Percentiles rank a stretch among this genome's conserved stretches.
Evolutionary conservation across 1,140 invertebrate species (phyloP).

Genomic region (Melipona quadrifasciata): DNA sequence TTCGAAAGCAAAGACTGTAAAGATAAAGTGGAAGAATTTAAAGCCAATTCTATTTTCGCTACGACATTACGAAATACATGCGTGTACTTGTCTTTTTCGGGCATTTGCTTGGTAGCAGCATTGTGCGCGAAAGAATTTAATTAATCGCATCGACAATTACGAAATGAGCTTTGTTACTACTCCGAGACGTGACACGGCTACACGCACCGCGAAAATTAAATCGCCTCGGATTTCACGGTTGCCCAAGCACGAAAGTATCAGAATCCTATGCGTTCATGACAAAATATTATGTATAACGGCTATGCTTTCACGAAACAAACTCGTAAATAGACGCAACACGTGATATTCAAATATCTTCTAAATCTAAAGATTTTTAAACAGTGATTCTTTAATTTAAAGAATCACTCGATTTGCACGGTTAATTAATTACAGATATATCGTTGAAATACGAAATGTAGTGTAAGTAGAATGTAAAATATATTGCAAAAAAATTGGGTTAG

Average conservation of each 20-base stretch:
- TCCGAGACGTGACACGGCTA: conserved; percentile 7
- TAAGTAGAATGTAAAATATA: too few relatives aligned
- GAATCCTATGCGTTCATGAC: background rate
- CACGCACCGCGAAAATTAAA: conserved; percentile 31
- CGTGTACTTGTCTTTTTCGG: background rate
- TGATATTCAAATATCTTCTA: background rate
- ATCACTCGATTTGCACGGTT: background rate
- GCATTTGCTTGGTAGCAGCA: background rate
- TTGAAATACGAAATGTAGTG: too few relatives aligned
- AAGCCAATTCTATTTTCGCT: background rate
- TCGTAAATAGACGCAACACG: background rate
- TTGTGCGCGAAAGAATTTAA: background rate
- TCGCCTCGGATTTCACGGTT: conserved; percentile 35
- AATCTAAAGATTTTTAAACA: background rate
- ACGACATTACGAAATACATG: background rate
- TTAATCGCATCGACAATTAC: conserved; percentile 34
- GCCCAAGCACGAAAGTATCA: background rate
- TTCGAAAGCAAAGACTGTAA: background rate
- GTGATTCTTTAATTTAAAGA: background rate
- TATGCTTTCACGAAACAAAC: conserved; percentile 1
- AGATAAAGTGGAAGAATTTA: background rate
- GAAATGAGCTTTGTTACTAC: conserved; percentile 25
- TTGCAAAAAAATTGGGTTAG: too few relatives aligned
- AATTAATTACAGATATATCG: too few relatives aligned
- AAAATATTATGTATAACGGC: background rate